phyloP scores from a whole-genome alignment of 1,140 invertebrate species.

The Trichogramma pretiosum region DNA sequence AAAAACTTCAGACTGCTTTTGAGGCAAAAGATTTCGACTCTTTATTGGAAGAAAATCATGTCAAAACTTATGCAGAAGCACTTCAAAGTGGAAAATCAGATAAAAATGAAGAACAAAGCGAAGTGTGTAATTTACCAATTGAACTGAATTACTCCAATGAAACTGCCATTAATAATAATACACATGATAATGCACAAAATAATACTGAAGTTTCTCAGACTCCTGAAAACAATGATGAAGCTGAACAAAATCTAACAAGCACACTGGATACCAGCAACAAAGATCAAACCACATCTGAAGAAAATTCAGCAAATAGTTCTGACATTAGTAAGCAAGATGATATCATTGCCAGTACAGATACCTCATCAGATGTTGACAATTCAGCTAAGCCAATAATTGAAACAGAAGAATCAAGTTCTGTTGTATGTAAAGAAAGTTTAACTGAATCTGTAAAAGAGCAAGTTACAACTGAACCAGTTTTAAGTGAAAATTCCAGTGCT shows the following conservation, averaged over 20 bases:
- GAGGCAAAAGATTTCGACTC: conserved; percentile 40
- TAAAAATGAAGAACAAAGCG: conserved; percentile 5
- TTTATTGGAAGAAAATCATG: conserved; percentile 21
- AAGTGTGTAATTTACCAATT: conserved; percentile 10
- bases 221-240: conserved; percentile 6
- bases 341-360: no score
- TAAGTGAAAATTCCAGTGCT: neutral
- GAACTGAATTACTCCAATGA: neutral
- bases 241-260: no score
- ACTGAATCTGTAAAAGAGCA: conserved; percentile 7
- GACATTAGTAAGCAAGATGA: no score
- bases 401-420: no score
- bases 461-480: neutral
- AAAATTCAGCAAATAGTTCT: no score
- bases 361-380: no score
- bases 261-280: no score
- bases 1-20: conserved; percentile 41
- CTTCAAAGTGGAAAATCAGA: conserved; percentile 8
- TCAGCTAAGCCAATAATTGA: no score
- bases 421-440: no score
- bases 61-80: conserved; percentile 19
- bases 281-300: no score
- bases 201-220: neutral
- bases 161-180: neutral
- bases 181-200: neutral